Base-by-base conservation (phyloP, 2,888 invertebrate species). In the Drosophila prolongata region DNA sequence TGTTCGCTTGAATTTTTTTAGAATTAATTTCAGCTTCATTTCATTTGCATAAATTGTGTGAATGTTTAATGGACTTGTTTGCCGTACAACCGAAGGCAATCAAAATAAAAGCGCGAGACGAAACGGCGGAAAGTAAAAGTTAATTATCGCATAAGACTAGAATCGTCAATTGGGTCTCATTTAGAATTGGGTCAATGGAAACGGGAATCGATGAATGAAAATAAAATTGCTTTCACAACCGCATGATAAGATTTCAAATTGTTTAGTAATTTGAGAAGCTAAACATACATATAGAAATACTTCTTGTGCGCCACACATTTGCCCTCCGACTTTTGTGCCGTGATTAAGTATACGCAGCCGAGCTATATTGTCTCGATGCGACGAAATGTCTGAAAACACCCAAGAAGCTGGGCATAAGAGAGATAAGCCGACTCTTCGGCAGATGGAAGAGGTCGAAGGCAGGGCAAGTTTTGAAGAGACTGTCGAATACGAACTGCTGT, bases 1-100 rank as follows among this genome's bases (percentile, higher is more conserved):
- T 53, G 66, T 69, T 78, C 49, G 75, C 67, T 61, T 67, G 61
- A 74, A 74, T 61, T 75, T 61, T 66, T 80, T 73, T 79, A 71
- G 77, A 72, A 76, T 80, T 78, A 68, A 80, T 77, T 86, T 80
- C 68, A 78, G 58, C 76, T 76, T 56, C 30, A 47, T 38, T 30
- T 71, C 68, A 82, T 86, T 87, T 80, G 68, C 82, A 87, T 87
- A 85, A 79, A 69, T 73, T 83, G 61, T 72, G 50, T 55, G 62
- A 46, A 50, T 58, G 58, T 49, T 57, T 75, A 66, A 66, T 73
- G 65, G 62, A 44, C 68, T 61, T 74, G 55, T 66, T 71, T 57
- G 58, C 44, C 46, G 47, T 38, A 52, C 74, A 42, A 66, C 56
- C 61, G 60, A 46, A 58, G 59, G 47, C 72, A 59, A 53, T 19